Base-by-base conservation (phyloP, 2,888 invertebrate genomes). In the Entomobrya proxima region DNA sequence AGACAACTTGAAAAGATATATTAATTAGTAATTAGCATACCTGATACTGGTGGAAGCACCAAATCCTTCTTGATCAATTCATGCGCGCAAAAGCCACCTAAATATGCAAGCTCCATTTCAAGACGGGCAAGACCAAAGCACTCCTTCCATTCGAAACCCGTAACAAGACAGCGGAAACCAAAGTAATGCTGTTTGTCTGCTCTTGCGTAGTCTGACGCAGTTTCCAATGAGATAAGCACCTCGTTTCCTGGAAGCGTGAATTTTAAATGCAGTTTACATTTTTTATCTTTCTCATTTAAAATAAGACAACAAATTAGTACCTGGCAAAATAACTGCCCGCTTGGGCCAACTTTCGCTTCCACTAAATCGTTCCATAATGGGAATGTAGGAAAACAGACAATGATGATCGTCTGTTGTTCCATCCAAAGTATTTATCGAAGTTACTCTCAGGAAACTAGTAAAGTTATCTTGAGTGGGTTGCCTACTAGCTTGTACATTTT, bases 151-250 rank as follows among this genome's bases (percentile, higher is more conserved):
- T 93, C 91, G 92, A 93, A 92, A 93, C 95, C 95, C 94, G 97
- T 92, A 95, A 98, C 92, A 94, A 97, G 87, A 95, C 98, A 91
- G 94, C 96, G 93, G 95, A 98, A 90, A 94, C 96, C 95, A 91
- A 94, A 97, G 87, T 95, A 95, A 91, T 94, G 94, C 0, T 95
- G 95, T 91, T 96, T 95, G 89, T 97, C 98, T 92, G 97, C 97
- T 91, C 96, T 97, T 87, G 97, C 94, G 92, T 98, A 98, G 92
- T 98, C 96, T 0, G 98, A 96, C 0, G 98, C 97, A 0, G 98
- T 98, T 93, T 99, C 98, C 91, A 99, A 92, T 0, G 98, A 98
- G 92, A 99, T 98, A 91, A 98, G 95, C 0, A 98, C 96, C 92
- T 98, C 97, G 92, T 98, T 97, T 21, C 98, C 98, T 93, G 89